A percentile compares a stretch with the other conserved stretches of the same genome.
phyloP scores from a whole-genome alignment of 2,888 invertebrate genomes.

The Eupithecia subumbrata region DNA sequence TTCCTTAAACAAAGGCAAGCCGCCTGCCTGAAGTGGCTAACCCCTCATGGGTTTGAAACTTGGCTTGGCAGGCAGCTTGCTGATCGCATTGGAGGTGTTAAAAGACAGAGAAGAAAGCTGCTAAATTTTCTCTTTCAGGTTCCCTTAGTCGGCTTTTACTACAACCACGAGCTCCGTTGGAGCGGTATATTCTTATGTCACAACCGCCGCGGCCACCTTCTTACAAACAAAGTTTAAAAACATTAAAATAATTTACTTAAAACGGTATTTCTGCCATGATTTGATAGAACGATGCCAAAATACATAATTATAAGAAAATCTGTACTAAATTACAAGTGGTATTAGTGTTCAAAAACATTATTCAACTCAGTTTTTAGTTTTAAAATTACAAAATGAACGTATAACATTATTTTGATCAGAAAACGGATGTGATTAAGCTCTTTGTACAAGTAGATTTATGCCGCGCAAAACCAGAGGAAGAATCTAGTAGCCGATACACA shows the following conservation, averaged over 20 bases:
- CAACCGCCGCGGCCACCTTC: background rate
- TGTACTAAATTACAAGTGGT: background rate
- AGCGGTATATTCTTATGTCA: background rate
- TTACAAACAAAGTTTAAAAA: too few species aligned
- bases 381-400: background rate
- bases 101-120: background rate
- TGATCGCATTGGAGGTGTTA: background rate
- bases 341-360: background rate
- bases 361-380: background rate
- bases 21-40: too few species aligned
- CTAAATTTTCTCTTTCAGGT: background rate
- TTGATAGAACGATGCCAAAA: too few species aligned
- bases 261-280: too few species aligned
- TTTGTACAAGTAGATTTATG: background rate
- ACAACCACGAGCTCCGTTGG: background rate
- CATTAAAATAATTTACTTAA: too few species aligned
- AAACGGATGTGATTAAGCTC: background rate
- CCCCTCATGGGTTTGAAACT: too few species aligned
- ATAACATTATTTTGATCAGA: background rate
- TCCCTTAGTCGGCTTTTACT: background rate
- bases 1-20: too few species aligned
- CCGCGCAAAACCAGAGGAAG: slow-evolving; percentile 20
- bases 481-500: slow-evolving; percentile 4
- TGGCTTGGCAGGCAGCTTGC: too few species aligned
- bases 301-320: too few species aligned